Evolutionary conservation across 2,113 vertebrate species (phyloP), one percentile per base, ranked within the genome.

Genomic region (Oryzias melastigma): DNA sequence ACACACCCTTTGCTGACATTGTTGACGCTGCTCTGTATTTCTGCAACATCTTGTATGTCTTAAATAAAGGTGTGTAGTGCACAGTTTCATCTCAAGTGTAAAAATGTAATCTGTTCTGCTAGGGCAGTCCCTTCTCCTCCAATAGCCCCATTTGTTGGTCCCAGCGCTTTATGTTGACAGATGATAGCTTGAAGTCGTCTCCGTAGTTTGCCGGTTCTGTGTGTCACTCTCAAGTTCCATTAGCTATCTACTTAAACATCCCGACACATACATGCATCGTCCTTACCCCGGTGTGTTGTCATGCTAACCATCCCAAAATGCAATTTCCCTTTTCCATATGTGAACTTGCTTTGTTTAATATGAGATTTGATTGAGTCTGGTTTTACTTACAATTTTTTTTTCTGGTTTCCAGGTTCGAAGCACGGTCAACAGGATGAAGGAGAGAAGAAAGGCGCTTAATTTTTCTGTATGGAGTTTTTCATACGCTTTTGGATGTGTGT

Each of bases 101-200:
- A 87, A 88, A 88, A 89, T 89, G 85, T 87, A 91, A 91, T 93
- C 87, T 89, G 90, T 92, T 92, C 90, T 89, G 90, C 90, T 89
- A 90, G 86, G 85, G 70, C 78, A 65, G 75, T 82, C 79, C 76
- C 83, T 83, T 85, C 77, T 84, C 86, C 85, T 88, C 78, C 87
- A 85, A 88, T 87, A 84, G 83, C 89, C 90, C 88, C 82, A 92
- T 93, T 89, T 90, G 83, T 80, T 78, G 78, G 71, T 81, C 71
- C 68, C 79, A 61, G 72, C 14, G 64, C 83, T 85, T 67, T 48
- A 22, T 80, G 80, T 86, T 89, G 89, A 92, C 88, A 84, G 89
- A 92, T 91, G 91, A 91, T 85, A 69, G 85, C 87, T 88, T 84
- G 82, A 80, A 87, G 86, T 87, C 77, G 78, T 91, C 87, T 88